phyloP scores from a whole-genome alignment of 2,797 vertebrate species.

The Epinephelus awoara region DNA sequence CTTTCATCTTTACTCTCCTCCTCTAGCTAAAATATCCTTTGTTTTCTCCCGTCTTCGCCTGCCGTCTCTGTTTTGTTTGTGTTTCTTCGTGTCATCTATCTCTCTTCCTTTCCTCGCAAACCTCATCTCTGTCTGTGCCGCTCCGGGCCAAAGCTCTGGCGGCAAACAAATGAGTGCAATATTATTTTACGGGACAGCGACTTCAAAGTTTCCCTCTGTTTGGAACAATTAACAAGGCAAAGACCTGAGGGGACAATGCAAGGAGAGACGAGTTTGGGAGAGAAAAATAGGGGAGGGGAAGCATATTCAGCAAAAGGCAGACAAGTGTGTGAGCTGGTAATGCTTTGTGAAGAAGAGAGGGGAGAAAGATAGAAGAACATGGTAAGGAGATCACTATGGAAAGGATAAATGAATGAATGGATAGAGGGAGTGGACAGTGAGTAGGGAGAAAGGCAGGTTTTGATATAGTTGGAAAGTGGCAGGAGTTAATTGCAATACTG shows the following conservation, averaged over 20 bases:
- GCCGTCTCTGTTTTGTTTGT: conserved; percentile 16
- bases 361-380: neutral
- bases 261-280: conserved; percentile 25
- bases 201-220: conserved; percentile 67
- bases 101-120: conserved; percentile 18
- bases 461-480: neutral
- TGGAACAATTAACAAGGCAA: conserved; percentile 69
- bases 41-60: conserved; percentile 12
- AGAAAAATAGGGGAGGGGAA: conserved; percentile 13
- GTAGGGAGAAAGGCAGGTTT: neutral
- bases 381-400: neutral
- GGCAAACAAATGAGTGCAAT: conserved; percentile 68
- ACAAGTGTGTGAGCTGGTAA: conserved; percentile 1
- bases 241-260: conserved; percentile 47
- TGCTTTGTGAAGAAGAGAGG: neutral
- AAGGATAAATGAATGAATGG: neutral
- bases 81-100: conserved; percentile 37
- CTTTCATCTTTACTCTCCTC: conserved; percentile 56
- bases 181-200: conserved; percentile 72
- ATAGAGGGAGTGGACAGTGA: neutral
- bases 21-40: conserved; percentile 28
- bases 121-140: conserved; percentile 27
- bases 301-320: neutral
- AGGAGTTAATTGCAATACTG: no score
- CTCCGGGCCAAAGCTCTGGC: conserved; percentile 58